These are phyloP conservation scores for Babyrousa celebensis DNA, from an alignment of 2,797 vertebrate genomes.

Conservation along the genomic window DNA sequence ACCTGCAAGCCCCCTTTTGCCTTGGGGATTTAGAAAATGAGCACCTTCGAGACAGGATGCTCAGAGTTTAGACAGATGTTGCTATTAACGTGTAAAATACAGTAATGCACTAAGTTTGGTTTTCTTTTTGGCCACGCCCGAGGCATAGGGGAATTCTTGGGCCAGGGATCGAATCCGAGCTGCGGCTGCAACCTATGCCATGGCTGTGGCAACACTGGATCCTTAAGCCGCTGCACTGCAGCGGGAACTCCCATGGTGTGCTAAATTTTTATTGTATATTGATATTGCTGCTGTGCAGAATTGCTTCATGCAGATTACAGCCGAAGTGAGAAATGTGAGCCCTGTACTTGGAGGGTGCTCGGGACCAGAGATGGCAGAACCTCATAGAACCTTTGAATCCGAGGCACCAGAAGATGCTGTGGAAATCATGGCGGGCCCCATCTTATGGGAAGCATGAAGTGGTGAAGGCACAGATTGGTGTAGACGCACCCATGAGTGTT, in stretches of 20 bases:
- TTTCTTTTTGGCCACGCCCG: too few relatives aligned
- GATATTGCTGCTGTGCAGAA: not conserved
- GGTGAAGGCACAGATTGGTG: not conserved
- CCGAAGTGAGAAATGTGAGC: not conserved
- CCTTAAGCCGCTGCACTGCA: too few relatives aligned
- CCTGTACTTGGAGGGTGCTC: not conserved
- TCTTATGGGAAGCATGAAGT: not conserved
- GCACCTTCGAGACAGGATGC: not conserved
- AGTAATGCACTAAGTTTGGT: too few relatives aligned
- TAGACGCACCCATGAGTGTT: too few relatives aligned
- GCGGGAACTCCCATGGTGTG: too few relatives aligned
- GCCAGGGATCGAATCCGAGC: too few relatives aligned
- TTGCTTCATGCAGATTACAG: not conserved
- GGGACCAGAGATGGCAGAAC: not conserved
- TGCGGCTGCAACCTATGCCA: too few relatives aligned
- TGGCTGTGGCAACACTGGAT: too few relatives aligned
- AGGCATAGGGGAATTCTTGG: too few relatives aligned
- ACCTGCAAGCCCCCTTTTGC: not conserved
- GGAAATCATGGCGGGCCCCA: not conserved
- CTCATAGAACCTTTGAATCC: rapidly evolving
- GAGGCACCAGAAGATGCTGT: not conserved
- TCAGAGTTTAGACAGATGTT: slow-evolving; percentile 38
- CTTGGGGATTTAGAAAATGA: slow-evolving; percentile 33
- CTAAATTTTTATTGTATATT: not conserved
- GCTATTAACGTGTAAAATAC: not conserved